Evolutionary conservation across 2,113 vertebrate genomes (phyloP), one percentile per base, ranked within the genome.

Genomic region (Agapornis roseicollis): DNA sequence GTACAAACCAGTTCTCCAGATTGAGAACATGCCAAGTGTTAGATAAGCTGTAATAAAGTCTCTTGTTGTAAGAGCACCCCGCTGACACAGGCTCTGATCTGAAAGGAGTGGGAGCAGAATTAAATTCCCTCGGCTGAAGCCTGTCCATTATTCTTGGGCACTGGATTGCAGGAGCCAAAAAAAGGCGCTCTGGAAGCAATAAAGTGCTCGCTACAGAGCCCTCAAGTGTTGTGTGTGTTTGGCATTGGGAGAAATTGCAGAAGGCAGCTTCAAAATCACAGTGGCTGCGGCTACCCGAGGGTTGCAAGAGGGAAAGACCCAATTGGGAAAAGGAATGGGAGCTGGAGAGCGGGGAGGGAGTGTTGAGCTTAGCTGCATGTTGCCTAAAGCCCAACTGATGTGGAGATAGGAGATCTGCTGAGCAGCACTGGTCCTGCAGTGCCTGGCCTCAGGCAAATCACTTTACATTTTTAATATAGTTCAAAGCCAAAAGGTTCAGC

Each of bases 41-140:
- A 97, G 97, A 88, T 96, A 95, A 97, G 94, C 97, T 94, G 96
- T 92, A 97, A 98, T 92, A 97, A 97, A 94, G 97, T 88, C 95
- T 96, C 95, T 94, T 96, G 96, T 96, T 95, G 91, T 96, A 95
- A 94, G 58, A 80, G 95, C 58, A 94, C 93, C 95, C 97, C 2
- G 89, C 97, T 97, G 97, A 97, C 96, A 97, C 46, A 58, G 82
- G 70, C 91, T 76, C 78, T 90, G 94, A 96, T 96, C 91, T 94
- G 70, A 97, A 94, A 94, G 94, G 87, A 97, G 80, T 11, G 55
- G 80, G 80, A 89, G 80, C 92, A 85, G 95, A 97, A 96, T 91
- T 91, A 93, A 95, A 96, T 97, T 96, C 94, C 92, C 84, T 93
- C 72, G 24, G 72, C 79, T 84, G 88, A 93, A 96, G 70, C 70